Conservation (phyloP, 1,140 invertebrate species). For the Acromyrmex heyeri region DNA sequence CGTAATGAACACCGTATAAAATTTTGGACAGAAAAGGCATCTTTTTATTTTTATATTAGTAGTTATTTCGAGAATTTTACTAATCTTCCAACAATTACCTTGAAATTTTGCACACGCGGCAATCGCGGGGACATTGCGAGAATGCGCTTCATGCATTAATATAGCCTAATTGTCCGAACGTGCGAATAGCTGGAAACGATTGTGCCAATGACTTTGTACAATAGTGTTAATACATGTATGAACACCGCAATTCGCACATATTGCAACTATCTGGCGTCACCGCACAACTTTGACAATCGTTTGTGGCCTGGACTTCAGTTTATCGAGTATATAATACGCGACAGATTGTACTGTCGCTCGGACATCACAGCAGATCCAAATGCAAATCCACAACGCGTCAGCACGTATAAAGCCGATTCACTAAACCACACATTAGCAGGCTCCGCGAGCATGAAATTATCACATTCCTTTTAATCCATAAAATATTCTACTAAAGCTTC, state of each 20-base stretch:
- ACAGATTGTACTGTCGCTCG: conserved; percentile 33
- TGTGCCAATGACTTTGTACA: conserved; percentile 20
- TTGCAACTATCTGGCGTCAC: conserved; percentile 14
- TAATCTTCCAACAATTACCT: not conserved
- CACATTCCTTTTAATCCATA: not conserved
- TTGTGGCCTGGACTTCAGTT: conserved; percentile 42
- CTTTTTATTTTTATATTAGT: not conserved
- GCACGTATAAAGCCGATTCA: conserved; percentile 2
- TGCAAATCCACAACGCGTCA: not conserved
- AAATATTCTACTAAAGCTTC: too few species aligned
- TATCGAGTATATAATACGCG: conserved; percentile 36
- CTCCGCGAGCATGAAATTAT: not conserved
- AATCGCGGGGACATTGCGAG: not conserved
- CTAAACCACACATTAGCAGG: not conserved
- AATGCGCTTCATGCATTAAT: not conserved
- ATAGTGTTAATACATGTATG: conserved; percentile 13
- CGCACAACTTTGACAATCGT: conserved; percentile 44
- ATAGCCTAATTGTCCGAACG: not conserved
- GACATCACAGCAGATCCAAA: conserved; percentile 27
- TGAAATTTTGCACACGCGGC: not conserved
- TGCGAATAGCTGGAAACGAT: conserved; percentile 3
- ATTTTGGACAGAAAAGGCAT: not conserved
- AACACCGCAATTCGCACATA: not conserved
- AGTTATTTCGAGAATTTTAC: not conserved
- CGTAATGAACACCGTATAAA: not conserved